Percentiles rank a stretch among this genome's conserved stretches.
phyloP scores from a whole-genome alignment of 1,140 invertebrate genomes.

The Leptopilina boulardi region DNA sequence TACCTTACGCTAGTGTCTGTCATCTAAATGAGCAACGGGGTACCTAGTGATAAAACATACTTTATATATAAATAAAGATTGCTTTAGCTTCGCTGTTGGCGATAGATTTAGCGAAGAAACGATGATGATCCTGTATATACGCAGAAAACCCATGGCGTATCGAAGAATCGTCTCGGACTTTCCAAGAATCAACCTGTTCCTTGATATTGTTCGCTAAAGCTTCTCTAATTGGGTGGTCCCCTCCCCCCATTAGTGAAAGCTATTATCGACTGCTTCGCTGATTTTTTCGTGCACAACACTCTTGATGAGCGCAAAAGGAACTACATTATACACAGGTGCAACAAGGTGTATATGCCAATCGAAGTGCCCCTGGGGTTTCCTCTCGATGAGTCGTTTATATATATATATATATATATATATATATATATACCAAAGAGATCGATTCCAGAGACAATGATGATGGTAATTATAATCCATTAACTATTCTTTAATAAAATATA shows the following conservation, averaged over 20 bases:
- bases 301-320: constrained; percentile 1
- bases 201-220: constrained; percentile 26
- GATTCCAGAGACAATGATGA: no score
- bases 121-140: constrained; percentile 1
- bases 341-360: constrained; percentile 21
- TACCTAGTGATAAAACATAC: no score
- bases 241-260: constrained; percentile 19
- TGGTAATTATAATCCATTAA: no score
- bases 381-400: no score
- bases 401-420: no score
- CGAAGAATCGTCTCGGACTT: constrained; percentile 30
- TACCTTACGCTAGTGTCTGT: background rate
- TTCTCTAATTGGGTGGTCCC: constrained; percentile 30
- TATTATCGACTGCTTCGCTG: constrained; percentile 10
- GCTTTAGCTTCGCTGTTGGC: constrained; percentile 30
- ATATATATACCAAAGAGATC: no score
- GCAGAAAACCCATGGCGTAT: constrained; percentile 22
- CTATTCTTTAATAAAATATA: no score
- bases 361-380: background rate
- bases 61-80: constrained; percentile 3
- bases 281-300: background rate
- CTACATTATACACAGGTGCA: constrained; percentile 33
- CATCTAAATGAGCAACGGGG: background rate
- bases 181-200: background rate
- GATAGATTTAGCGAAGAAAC: background rate